Evolutionary conservation across 2,113 vertebrate genomes (phyloP).

Genomic region (Ptychochromis oligacanthus): DNA sequence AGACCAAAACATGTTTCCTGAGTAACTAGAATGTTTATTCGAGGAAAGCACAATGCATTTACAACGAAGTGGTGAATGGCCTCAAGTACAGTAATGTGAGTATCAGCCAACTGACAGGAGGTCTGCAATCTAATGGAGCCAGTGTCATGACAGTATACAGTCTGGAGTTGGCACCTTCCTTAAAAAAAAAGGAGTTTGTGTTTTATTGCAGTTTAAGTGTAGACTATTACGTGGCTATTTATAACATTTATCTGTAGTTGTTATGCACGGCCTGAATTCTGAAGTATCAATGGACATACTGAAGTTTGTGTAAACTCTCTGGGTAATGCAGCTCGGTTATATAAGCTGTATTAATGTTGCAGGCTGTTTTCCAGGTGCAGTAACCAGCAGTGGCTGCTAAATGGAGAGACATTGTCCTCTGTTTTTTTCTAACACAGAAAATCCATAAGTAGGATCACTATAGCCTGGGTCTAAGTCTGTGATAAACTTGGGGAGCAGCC

Average conservation of each 20-base stretch:
- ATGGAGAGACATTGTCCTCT: neutral
- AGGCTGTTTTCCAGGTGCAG: neutral
- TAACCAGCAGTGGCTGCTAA: neutral
- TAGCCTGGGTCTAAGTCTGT: neutral
- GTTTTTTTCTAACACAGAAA: neutral
- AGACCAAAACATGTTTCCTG: neutral
- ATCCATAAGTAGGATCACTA: neutral
- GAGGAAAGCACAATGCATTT: neutral
- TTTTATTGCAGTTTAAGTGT: neutral
- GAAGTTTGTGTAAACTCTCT: conserved; percentile 1
- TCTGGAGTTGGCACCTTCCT: neutral
- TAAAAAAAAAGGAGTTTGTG: neutral
- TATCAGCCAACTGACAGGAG: neutral
- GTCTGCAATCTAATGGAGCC: neutral
- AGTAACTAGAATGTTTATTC: neutral
- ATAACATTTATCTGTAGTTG: neutral
- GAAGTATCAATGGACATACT: neutral
- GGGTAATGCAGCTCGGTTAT: neutral
- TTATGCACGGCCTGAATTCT: neutral
- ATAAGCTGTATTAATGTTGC: neutral
- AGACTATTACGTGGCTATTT: neutral
- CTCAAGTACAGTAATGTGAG: neutral
- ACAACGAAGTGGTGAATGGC: neutral
- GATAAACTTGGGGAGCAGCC: neutral
- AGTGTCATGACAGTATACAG: neutral